These are phyloP conservation scores for Meliscaeva auricollis DNA, from an alignment of 2,888 invertebrate species.

Conservation along the genomic window DNA sequence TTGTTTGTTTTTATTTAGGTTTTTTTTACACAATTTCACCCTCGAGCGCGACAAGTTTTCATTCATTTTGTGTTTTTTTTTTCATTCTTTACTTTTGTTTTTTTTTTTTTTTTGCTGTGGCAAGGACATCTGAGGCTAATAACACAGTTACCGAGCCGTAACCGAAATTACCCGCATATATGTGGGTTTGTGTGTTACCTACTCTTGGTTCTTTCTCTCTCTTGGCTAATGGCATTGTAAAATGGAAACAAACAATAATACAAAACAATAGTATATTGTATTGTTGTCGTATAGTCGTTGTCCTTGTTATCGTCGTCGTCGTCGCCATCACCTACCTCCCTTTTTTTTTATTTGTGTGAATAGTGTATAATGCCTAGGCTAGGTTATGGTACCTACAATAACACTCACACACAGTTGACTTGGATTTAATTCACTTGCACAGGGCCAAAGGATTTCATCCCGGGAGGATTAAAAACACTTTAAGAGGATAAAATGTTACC, in stretches of 20 bases:
- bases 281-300: background rate
- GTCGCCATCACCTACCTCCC: constrained; percentile 7
- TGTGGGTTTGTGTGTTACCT: constrained; percentile 55
- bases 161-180: constrained; percentile 74
- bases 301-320: constrained; percentile 8
- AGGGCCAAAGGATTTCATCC: constrained; percentile 64
- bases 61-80: constrained; percentile 14
- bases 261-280: constrained; percentile 47
- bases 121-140: constrained; percentile 73
- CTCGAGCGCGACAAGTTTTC: constrained; percentile 66
- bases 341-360: background rate
- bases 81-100: no score
- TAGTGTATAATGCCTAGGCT: background rate
- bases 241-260: constrained; percentile 68
- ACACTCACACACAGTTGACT: constrained; percentile 54
- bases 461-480: constrained; percentile 74
- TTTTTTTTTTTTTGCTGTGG: constrained; percentile 49
- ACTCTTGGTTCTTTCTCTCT: constrained; percentile 15
- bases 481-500: constrained; percentile 74
- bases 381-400: constrained; percentile 8
- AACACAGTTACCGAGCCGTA: constrained; percentile 72
- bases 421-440: constrained; percentile 72
- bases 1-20: constrained; percentile 47
- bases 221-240: constrained; percentile 62
- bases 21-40: constrained; percentile 57